A percentile compares a stretch with the other conserved stretches of the same genome.
phyloP scores from a whole-genome alignment of 2,888 invertebrate genomes.

The Rhaphigaster nebulosa region DNA sequence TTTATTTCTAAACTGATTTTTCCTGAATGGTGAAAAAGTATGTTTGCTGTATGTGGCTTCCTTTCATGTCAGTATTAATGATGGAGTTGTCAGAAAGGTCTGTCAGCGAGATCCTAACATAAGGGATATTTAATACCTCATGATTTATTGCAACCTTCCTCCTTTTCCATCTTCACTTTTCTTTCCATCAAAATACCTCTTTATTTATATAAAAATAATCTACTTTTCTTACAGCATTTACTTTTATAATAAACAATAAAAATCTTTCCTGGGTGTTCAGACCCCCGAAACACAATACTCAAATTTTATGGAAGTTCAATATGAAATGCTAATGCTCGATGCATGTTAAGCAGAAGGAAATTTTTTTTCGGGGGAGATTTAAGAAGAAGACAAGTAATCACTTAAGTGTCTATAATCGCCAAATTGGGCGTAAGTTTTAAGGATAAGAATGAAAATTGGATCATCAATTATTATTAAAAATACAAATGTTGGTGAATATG shows the following conservation, averaged over 20 bases:
- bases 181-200: background rate
- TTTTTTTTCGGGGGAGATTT: too few relatives aligned
- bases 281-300: too few relatives aligned
- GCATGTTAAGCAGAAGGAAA: too few relatives aligned
- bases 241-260: background rate
- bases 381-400: too few relatives aligned
- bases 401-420: too few relatives aligned
- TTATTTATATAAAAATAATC: background rate
- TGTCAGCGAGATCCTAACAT: background rate
- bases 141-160: conserved; percentile 19
- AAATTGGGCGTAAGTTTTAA: too few relatives aligned
- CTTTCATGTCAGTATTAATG: conserved; percentile 7
- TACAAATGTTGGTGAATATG: too few relatives aligned
- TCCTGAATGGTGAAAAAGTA: background rate
- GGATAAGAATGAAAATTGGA: too few relatives aligned
- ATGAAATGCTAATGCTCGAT: too few relatives aligned
- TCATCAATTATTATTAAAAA: too few relatives aligned
- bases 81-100: conserved; percentile 22
- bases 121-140: background rate
- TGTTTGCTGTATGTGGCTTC: conserved; percentile 18
- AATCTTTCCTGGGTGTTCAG: too few relatives aligned
- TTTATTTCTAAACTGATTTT: background rate
- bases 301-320: too few relatives aligned
- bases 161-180: background rate
- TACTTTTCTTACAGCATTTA: background rate